Evolutionary conservation across 2,113 vertebrate species (phyloP), one percentile per base, ranked within the genome.

Genomic region (Eclectus roratus): DNA sequence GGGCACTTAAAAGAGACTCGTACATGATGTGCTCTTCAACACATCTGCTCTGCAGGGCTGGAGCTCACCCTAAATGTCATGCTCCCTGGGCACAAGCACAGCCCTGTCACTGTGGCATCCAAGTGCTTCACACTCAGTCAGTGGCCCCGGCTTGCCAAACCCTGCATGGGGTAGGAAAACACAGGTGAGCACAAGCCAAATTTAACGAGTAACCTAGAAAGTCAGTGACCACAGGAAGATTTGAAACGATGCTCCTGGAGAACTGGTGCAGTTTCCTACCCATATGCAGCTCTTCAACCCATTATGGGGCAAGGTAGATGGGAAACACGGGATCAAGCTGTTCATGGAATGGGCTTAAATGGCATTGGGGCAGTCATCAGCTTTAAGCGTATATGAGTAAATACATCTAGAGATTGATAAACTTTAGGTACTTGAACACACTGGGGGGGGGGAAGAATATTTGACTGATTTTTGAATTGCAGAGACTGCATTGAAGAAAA

Each of bases 401-500:
- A 80, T 24, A 20, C 37, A 71, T 35, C 46, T 18, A 60, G 60
- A 28, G 6, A 58, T 68, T 63, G 41, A 23, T 63, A n/a, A 50
- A 80, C 27, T 73, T 77, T 24, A 53, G 11, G 15, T 33, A 28
- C 19, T 66, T 66, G n/a, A 91, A 85, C 17, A 17, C 16, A 76
- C 17, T 12, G 13, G 1, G 17, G 6, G 1, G 1, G 31, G 10
- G 2, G 0, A 0, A 1, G 3, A 28, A 33, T 7, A 53, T 73
- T 17, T 11, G 10, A 31, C 33, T 39, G 21, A 0, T 17, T 69
- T 87, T 63, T 52, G 9, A 74, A 35, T 43, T 39, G 39, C 39
- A 84, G 93, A 72, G 33, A 56, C 25, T 13, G 11, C 5, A 6
- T 49, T n/a, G 52, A 91, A 80, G 69, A 50, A 83, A 85, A 90